Evolutionary conservation across 2,797 vertebrate genomes (phyloP), one percentile per base, ranked within the genome.

Genomic region (Hybognathus amarus): DNA sequence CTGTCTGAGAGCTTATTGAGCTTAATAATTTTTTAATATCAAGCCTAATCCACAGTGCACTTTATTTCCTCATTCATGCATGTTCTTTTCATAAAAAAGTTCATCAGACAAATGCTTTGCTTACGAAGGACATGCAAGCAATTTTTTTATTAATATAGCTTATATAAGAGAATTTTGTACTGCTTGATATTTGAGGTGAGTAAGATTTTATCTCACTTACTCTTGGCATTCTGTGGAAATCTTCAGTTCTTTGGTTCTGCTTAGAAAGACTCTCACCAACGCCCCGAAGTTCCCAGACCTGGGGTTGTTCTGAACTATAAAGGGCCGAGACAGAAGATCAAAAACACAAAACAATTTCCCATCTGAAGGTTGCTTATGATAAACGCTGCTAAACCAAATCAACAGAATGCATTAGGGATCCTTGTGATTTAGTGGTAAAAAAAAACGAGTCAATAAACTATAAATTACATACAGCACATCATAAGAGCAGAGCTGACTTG

Each of bases 201-300:
- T 45, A 45, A 0, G 42, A 45, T 45, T 45, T 45, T 45, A 4
- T 56, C 87, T 88, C 90, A 95, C 97, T 97, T 93, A 99, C 98
- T 99, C 98, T 92, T 99, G 96, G 91, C 98, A 99, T 96, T 99
- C 97, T 85, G 97, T 97, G 1, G 98, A 99, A 89, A 99, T 97
- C 93, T 99, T 99, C 90, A 99, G 92, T 89, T 99, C 98, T 95
- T 97, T 99, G 92, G 97, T 99, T 96, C 98, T 95, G 87, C 95
- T 96, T 87, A 99, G 95, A 91, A 99, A 99, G 91, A 99, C 94
- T 92, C 96, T 96, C 87, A 99, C 95, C 85, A 99, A 92, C 0
- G 97, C 95, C 2, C 95, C 95, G 71, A 99, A 96, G 91, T 99
- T 99, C 89, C 97, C 97, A 0, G 97, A 97, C 88, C 96, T 96